Evolutionary conservation across 2,113 vertebrate species (phyloP).

Genomic region (Naja naja): DNA sequence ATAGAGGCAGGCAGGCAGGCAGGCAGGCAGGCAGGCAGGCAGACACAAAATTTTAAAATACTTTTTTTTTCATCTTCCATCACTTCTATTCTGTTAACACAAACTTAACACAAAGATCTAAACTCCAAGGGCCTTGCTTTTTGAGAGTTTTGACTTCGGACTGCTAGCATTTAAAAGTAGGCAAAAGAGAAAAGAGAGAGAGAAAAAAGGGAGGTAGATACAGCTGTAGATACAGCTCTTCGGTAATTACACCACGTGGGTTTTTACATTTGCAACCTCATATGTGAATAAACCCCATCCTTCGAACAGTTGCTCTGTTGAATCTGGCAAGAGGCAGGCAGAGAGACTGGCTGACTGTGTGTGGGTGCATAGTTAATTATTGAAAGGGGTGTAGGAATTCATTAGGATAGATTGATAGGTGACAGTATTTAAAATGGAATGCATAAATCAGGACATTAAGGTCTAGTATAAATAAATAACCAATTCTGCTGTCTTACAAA

Average conservation of each 20-base stretch:
- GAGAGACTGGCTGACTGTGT: background rate
- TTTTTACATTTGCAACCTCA: background rate
- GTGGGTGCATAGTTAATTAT: background rate
- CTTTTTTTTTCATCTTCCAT: background rate
- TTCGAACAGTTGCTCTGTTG: background rate
- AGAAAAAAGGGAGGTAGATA: background rate
- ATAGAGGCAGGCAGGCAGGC: too few species aligned
- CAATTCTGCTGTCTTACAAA: background rate
- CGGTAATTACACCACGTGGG: background rate
- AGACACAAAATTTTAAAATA: background rate
- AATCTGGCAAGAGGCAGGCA: background rate
- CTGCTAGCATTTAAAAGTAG: background rate
- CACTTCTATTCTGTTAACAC: too few species aligned
- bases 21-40: background rate
- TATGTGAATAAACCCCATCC: background rate
- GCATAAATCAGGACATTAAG: background rate
- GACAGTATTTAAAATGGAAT: background rate
- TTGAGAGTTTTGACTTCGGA: background rate
- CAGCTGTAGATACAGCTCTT: background rate
- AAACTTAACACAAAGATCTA: background rate
- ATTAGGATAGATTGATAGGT: background rate
- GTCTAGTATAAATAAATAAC: background rate
- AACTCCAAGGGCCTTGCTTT: background rate
- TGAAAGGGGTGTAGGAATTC: background rate
- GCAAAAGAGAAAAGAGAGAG: background rate